These are phyloP conservation scores for Danionella cerebrum DNA, from an alignment of 2,113 vertebrate species.

Conservation along the genomic window DNA sequence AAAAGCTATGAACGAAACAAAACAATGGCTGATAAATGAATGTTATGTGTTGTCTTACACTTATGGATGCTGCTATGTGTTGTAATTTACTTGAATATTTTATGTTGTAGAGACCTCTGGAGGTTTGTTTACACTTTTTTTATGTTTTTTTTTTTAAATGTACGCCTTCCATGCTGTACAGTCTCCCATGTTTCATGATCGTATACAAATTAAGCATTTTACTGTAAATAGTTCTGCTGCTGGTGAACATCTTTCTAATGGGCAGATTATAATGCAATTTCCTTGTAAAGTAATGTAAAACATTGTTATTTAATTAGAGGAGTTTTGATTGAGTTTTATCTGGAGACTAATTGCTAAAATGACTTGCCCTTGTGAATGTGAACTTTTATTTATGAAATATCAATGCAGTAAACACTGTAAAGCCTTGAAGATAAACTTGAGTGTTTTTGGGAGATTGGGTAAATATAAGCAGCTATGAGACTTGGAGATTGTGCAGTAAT, in stretches of 20 bases:
- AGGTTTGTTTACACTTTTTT: conserved; percentile 74
- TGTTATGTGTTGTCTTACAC: conserved; percentile 81
- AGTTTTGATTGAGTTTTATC: not conserved
- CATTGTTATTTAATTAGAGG: not conserved
- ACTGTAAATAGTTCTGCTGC: conserved; percentile 1
- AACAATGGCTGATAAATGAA: conserved; percentile 31
- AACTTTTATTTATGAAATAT: conserved; percentile 12
- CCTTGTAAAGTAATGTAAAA: not conserved
- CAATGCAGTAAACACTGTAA: conserved; percentile 47
- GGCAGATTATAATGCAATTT: not conserved
- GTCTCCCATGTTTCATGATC: conserved; percentile 22
- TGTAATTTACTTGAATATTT: conserved; percentile 96
- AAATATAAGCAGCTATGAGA: conserved; percentile 31
- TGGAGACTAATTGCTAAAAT: not conserved
- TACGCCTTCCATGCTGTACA: conserved; percentile 70
- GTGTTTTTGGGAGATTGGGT: conserved; percentile 20
- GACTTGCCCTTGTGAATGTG: conserved; percentile 9
- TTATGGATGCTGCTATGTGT: conserved; percentile 86
- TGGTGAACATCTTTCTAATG: conserved; percentile 5
- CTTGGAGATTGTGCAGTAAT: conserved; percentile 24
- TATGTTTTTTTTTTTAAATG: conserved; percentile 47
- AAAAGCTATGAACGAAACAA: not conserved
- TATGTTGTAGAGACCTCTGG: conserved; percentile 92
- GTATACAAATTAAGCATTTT: conserved; percentile 3
- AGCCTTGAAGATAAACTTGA: conserved; percentile 53